A percentile compares a stretch with the other conserved stretches of the same genome.
Evolutionary conservation across 2,113 vertebrate species (phyloP).

Genomic region (Thunnus maccoyii): DNA sequence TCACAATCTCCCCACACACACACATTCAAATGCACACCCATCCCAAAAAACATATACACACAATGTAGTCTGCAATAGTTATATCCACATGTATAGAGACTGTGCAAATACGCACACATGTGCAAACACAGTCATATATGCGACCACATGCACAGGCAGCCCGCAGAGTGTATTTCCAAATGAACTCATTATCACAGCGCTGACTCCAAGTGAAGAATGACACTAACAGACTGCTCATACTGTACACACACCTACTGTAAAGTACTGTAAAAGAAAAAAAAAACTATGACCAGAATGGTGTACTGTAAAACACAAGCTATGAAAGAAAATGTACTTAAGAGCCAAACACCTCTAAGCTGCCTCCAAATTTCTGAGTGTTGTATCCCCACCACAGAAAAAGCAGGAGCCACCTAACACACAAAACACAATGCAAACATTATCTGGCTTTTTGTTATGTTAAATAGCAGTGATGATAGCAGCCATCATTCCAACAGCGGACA

Average conservation of each 20-base stretch:
- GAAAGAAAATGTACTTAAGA: constrained; percentile 34
- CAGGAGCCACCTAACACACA: neutral
- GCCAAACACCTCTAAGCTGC: constrained; percentile 29
- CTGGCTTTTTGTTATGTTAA: constrained; percentile 44
- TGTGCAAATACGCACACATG: constrained; percentile 57
- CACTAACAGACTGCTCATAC: constrained; percentile 64
- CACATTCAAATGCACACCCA: constrained; percentile 32
- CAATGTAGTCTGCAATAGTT: constrained; percentile 38
- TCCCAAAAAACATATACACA: constrained; percentile 32
- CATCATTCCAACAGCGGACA: constrained; percentile 23
- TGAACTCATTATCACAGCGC: constrained; percentile 85
- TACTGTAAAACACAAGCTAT: constrained; percentile 28
- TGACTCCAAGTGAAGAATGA: constrained; percentile 78
- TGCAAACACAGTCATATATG: constrained; percentile 45
- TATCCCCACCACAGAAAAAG: constrained; percentile 24
- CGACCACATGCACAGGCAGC: constrained; percentile 63
- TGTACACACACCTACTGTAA: constrained; percentile 52
- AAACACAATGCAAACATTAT: constrained; percentile 34
- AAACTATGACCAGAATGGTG: constrained; percentile 43
- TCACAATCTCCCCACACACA: constrained; percentile 47
- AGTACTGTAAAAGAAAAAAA: constrained; percentile 31
- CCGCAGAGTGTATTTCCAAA: constrained; percentile 77
- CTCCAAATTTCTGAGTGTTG: constrained; percentile 13
- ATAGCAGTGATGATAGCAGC: constrained; percentile 12
- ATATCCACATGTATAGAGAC: constrained; percentile 37